Evolutionary conservation across 2,113 vertebrate species (phyloP).

Genomic region (Seriola aureovittata): DNA sequence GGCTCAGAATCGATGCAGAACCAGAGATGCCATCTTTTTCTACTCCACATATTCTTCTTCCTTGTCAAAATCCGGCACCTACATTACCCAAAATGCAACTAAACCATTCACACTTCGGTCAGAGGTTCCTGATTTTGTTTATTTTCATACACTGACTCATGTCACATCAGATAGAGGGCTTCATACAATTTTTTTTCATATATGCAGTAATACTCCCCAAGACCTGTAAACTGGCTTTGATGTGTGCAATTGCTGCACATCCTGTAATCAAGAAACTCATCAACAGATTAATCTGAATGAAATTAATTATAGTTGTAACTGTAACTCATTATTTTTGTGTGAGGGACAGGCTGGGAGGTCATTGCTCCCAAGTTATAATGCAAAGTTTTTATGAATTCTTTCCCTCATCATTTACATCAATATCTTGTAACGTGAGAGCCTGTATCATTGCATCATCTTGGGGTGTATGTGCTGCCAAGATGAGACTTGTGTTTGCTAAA

Average conservation of each 20-base stretch:
- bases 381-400: not conserved
- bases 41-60: not conserved
- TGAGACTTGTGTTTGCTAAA: slow-evolving; percentile 27
- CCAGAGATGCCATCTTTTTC: too few species aligned
- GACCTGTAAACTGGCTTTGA: too few species aligned
- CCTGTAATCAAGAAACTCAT: too few species aligned
- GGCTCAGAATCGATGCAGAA: not conserved
- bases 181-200: too few species aligned
- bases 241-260: too few species aligned
- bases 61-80: not conserved
- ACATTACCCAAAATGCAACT: not conserved
- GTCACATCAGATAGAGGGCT: too few species aligned
- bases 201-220: too few species aligned
- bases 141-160: too few species aligned
- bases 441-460: not conserved
- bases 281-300: not conserved
- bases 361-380: not conserved
- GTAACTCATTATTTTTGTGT: not conserved
- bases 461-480: slow-evolving; percentile 6
- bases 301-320: not conserved
- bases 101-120: not conserved
- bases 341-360: not conserved
- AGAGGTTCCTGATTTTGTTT: not conserved
- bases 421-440: slow-evolving; percentile 29
- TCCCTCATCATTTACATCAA: not conserved